Evolutionary conservation across 2,888 invertebrate genomes (phyloP).

Genomic region (Antheraea assamensis): DNA sequence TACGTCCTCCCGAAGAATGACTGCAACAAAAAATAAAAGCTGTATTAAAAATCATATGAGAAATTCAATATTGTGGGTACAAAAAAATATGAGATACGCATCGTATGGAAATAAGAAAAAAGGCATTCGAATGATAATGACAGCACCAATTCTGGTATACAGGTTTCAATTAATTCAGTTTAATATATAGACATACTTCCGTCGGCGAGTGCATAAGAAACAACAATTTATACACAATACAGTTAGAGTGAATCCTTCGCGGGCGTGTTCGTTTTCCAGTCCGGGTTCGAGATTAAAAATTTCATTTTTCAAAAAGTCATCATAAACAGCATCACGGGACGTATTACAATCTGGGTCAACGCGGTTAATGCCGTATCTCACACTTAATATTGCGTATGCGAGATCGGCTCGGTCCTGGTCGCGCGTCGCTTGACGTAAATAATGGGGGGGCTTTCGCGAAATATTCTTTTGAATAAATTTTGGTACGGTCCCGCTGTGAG

Average conservation of each 20-base stretch:
- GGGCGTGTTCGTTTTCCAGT: conserved; percentile 62
- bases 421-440: conserved; percentile 71
- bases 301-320: conserved; percentile 81
- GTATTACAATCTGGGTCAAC: conserved; percentile 75
- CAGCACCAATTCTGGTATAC: conserved; percentile 57
- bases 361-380: conserved; percentile 75
- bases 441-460: conserved; percentile 68
- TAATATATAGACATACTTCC: conserved; percentile 76
- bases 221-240: conserved; percentile 76
- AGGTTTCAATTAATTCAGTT: conserved; percentile 69
- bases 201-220: conserved; percentile 71
- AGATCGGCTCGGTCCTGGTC: conserved; percentile 55
- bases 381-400: conserved; percentile 69
- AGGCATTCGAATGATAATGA: conserved; percentile 58
- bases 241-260: conserved; percentile 71
- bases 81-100: background rate
- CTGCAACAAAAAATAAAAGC: conserved; percentile 84
- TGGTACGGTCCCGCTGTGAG: conserved; percentile 76
- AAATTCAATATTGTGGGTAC: background rate
- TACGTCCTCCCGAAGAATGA: conserved; percentile 96
- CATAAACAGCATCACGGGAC: conserved; percentile 70
- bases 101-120: conserved; percentile 46
- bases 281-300: conserved; percentile 73
- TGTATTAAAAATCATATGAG: conserved; percentile 31
- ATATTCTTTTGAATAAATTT: conserved; percentile 71